Conservation (phyloP, 2,113 vertebrate genomes). For the Hoplias malabaricus region DNA sequence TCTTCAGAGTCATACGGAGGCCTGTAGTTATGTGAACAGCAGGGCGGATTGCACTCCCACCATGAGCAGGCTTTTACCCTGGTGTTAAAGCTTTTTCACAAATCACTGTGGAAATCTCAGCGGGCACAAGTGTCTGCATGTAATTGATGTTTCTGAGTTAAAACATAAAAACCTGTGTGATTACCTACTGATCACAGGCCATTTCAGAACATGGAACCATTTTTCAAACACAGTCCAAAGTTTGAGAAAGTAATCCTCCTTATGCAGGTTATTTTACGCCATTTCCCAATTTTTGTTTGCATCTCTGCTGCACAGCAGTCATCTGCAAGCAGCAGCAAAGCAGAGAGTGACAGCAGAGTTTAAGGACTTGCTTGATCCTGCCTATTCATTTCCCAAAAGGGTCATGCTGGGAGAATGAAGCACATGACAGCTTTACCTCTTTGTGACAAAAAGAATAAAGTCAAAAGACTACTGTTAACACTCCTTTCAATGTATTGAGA, state of each 20-base stretch:
- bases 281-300: neutral
- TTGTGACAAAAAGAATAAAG: neutral
- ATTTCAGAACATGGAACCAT: conserved; percentile 18
- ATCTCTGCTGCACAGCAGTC: neutral
- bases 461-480: neutral
- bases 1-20: neutral
- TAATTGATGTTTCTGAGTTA: conserved; percentile 4
- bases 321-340: neutral
- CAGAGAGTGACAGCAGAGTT: neutral
- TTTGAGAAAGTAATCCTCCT: neutral
- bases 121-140: neutral
- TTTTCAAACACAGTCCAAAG: conserved; percentile 2
- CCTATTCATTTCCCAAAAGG: neutral
- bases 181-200: conserved; percentile 20
- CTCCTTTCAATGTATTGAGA: conserved; percentile 1
- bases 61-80: conserved; percentile 25
- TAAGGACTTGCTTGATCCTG: neutral
- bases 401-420: neutral
- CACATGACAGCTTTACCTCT: neutral
- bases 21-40: conserved; percentile 31
- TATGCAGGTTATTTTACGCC: neutral
- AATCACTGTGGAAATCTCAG: neutral
- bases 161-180: conserved; percentile 27
- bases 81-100: conserved; percentile 27
- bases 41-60: conserved; percentile 6